These are phyloP conservation scores for Procambarus virginalis DNA, from an alignment of 1,140 invertebrate genomes.

Conservation along the genomic window DNA sequence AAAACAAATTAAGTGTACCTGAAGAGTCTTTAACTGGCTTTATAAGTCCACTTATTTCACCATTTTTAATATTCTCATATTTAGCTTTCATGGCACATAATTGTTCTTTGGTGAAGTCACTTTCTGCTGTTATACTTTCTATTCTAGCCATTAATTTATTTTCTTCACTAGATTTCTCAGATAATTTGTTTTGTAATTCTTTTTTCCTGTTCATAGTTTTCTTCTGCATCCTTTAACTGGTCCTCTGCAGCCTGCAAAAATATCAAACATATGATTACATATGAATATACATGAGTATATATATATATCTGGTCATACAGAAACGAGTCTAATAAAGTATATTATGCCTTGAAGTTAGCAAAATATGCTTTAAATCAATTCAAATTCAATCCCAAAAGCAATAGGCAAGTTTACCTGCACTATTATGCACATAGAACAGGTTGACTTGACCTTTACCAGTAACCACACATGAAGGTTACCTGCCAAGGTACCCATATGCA, in stretches of 20 bases:
- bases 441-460: no score
- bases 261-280: background rate
- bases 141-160: constrained; percentile 71
- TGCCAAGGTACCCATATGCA: no score
- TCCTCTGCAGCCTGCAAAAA: constrained; percentile 75
- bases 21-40: constrained; percentile 47
- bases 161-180: constrained; percentile 75
- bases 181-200: constrained; percentile 74
- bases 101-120: constrained; percentile 75
- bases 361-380: no score
- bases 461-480: no score
- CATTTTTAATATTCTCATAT: constrained; percentile 68
- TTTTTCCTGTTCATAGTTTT: constrained; percentile 76
- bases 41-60: constrained; percentile 58
- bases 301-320: no score
- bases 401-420: no score
- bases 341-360: no score
- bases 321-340: no score
- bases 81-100: constrained; percentile 73
- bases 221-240: constrained; percentile 75
- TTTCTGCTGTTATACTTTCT: constrained; percentile 74
- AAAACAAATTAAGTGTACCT: constrained; percentile 71
- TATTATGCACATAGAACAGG: no score
- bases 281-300: no score
- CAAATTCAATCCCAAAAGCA: no score